Conservation (phyloP, 2,113 vertebrate species). For the Gavia stellata region DNA sequence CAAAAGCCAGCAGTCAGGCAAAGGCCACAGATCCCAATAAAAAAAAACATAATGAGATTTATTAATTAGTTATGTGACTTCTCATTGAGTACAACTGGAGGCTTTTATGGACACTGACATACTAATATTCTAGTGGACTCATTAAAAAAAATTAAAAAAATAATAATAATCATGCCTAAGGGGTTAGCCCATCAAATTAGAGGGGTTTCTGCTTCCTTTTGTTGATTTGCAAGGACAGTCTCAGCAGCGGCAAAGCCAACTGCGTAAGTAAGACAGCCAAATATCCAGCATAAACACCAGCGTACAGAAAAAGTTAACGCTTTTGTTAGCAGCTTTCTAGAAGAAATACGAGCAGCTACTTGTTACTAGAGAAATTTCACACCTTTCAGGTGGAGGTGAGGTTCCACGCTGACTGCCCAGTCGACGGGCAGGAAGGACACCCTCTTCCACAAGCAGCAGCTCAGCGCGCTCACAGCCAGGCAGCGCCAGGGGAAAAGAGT, state of each 20-base stretch:
- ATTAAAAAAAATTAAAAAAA: not conserved
- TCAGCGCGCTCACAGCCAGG: not conserved
- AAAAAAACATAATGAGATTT: not conserved
- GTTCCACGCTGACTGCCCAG: not conserved
- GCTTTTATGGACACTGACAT: not conserved
- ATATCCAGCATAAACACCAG: not conserved
- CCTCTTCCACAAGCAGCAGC: not conserved
- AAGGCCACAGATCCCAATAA: not conserved
- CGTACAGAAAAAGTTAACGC: not conserved
- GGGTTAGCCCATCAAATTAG: not conserved
- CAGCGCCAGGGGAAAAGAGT: rapidly evolving
- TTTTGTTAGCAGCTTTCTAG: not conserved
- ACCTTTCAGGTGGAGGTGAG: not conserved
- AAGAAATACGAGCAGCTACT: not conserved
- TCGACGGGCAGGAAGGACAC: not conserved
- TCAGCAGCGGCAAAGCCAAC: not conserved
- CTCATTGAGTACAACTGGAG: not conserved
- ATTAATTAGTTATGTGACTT: not conserved
- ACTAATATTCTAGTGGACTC: not conserved
- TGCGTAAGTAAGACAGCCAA: not conserved
- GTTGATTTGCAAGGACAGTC: not conserved
- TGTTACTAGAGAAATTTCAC: not conserved
- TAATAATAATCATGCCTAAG: not conserved
- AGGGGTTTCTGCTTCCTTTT: not conserved
- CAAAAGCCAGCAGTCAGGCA: not conserved